Base-by-base conservation (phyloP, 2,797 vertebrate genomes). In the Uromys caudimaculatus region DNA sequence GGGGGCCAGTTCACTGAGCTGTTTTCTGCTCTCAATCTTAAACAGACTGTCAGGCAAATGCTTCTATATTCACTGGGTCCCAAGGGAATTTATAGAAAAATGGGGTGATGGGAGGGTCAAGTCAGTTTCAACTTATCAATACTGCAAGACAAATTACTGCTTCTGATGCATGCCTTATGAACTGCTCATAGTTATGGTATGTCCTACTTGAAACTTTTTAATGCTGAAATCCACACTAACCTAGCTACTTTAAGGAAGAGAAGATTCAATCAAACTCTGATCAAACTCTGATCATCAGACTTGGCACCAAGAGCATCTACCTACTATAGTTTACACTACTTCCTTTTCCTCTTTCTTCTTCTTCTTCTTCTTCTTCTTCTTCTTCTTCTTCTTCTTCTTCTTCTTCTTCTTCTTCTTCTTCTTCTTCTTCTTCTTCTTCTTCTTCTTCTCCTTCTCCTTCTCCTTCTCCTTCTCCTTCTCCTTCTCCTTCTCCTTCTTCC, bases 1-100 rank as follows among this genome's bases (percentile, higher is more conserved):
- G 47, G 47, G 87, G 83, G 32, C n/a, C 78, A 41, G 79, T 84
- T 96, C 94, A 90, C 95, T 96, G 84, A 94, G 91, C 79, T 89
- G 1, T 82, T 95, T 97, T 86, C 82, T 41, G 67, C 64, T 94
- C 54, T 97, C 87, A 91, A 75, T 91, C 93, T 97, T 95, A 91
- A 87, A 81, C 41, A 94, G 94, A 84, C 69, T 95, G 93, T 95
- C 71, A 89, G 89, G 50, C 78, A 91, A 97, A 88, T 90, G 58
- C 41, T 94, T 94, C 77, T 85, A 38, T 35, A 81, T 82, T 47
- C 24, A 47, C 38, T 82, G 58, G 23, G 38, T 86, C 94, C 64
- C 76, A 90, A 93, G 75, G 64, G 93, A 94, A 58, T 44, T 38
- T 79, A 83, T 4, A 29, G 90, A 90, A 90, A 88, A 62, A 11